These are phyloP conservation scores for Nymphicus hollandicus DNA, from an alignment of 2,113 vertebrate genomes.

Conservation along the genomic window DNA sequence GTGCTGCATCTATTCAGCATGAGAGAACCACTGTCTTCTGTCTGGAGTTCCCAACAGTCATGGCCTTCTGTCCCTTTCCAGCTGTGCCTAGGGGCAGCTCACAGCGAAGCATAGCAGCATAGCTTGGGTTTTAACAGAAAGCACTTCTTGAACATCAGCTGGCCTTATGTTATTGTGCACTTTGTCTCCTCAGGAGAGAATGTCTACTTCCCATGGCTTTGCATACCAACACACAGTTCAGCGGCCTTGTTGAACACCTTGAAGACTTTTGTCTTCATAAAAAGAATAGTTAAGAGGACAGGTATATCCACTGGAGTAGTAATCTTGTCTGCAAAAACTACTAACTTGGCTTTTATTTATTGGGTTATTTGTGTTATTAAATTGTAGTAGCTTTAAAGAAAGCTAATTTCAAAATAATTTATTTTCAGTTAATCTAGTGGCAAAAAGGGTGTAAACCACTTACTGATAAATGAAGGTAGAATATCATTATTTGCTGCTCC, in stretches of 20 bases:
- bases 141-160: neutral
- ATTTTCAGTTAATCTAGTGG: neutral
- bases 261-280: slow-evolving; percentile 10
- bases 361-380: slow-evolving; percentile 32
- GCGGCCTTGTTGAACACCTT: neutral
- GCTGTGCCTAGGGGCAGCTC: slow-evolving; percentile 16
- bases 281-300: slow-evolving; percentile 27
- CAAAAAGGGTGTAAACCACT: slow-evolving; percentile 25
- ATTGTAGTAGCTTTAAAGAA: slow-evolving; percentile 26
- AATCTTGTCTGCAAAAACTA: neutral
- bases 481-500: slow-evolving; percentile 37
- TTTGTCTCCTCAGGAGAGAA: neutral
- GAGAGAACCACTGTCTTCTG: neutral
- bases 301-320: slow-evolving; percentile 54
- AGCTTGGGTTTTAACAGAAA: neutral
- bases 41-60: neutral
- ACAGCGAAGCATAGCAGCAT: neutral
- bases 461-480: neutral
- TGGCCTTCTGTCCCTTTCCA: slow-evolving; percentile 19
- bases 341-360: slow-evolving; percentile 36
- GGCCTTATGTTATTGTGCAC: slow-evolving; percentile 22
- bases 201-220: slow-evolving; percentile 30
- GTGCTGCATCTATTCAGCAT: neutral
- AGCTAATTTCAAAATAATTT: slow-evolving; percentile 17
- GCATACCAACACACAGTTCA: slow-evolving; percentile 28